Percentiles rank a stretch among this genome's conserved stretches.
Evolutionary conservation across 1,140 invertebrate species (phyloP).

Genomic region (Drosophila pseudoananassae): DNA sequence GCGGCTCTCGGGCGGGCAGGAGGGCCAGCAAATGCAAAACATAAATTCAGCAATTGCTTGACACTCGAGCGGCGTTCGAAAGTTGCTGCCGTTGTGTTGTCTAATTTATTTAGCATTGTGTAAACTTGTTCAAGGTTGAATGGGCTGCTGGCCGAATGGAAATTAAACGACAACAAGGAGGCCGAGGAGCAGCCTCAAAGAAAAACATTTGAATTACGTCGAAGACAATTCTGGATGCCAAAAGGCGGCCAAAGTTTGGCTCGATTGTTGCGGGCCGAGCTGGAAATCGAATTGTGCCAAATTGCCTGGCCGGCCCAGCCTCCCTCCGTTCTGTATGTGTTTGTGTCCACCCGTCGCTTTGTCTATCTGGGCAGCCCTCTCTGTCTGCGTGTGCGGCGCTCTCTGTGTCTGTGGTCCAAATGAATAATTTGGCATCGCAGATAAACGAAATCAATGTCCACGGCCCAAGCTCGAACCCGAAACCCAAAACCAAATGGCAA

Average conservation of each 20-base stretch:
- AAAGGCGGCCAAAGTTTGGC: constrained; percentile 43
- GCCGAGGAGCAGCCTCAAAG: constrained; percentile 24
- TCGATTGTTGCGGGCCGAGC: constrained; percentile 38
- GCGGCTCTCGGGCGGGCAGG: background rate
- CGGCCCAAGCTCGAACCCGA: constrained; percentile 3
- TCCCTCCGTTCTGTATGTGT: background rate
- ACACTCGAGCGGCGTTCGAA: constrained; percentile 43
- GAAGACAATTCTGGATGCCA: constrained; percentile 45
- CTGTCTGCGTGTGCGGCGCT: background rate
- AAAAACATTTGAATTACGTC: constrained; percentile 46
- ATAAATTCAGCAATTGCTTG: constrained; percentile 48
- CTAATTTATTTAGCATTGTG: constrained; percentile 54
- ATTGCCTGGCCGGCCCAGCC: constrained; percentile 26
- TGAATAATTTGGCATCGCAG: constrained; percentile 53
- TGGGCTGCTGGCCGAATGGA: constrained; percentile 34
- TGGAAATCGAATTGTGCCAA: constrained; percentile 52
- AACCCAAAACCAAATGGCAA: constrained; percentile 45
- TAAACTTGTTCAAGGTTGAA: constrained; percentile 53
- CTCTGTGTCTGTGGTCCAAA: constrained; percentile 38
- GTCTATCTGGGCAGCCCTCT: background rate
- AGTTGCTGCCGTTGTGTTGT: constrained; percentile 6
- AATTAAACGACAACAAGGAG: constrained; percentile 40
- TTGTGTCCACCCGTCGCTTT: background rate
- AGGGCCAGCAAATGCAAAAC: constrained; percentile 23
- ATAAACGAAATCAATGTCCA: constrained; percentile 54